These are phyloP conservation scores for Muricea muricata DNA, from an alignment of 92 coral and sea anemone genomes.

Conservation along the genomic window DNA sequence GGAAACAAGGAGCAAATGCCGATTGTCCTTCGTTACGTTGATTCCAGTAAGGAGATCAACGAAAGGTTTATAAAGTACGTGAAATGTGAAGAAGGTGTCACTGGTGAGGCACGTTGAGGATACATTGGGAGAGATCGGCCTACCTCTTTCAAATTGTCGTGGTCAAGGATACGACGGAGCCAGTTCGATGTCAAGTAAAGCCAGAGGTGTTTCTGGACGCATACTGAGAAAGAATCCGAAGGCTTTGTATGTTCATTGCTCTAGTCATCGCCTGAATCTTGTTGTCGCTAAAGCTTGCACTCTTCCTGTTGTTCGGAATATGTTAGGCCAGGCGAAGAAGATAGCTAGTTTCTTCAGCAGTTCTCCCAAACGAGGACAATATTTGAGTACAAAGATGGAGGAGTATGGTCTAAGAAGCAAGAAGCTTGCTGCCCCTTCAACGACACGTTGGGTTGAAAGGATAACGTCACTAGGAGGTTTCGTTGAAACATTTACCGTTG, in stretches of 20 bases:
- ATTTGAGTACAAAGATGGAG: neutral
- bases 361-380: neutral
- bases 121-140: neutral
- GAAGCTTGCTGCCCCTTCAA: neutral
- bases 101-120: neutral
- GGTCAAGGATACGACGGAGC: neutral
- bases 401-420: neutral
- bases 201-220: neutral
- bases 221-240: neutral
- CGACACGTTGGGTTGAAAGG: neutral
- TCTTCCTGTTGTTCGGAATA: slow-evolving; percentile 26
- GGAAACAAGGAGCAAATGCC: slow-evolving; percentile 48
- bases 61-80: slow-evolving; percentile 45
- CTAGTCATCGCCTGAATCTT: slow-evolving; percentile 37
- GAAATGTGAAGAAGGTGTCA: slow-evolving; percentile 46
- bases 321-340: slow-evolving; percentile 35
- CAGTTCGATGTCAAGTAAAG: neutral
- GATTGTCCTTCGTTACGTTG: slow-evolving; percentile 40
- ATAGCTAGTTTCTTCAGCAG: slow-evolving; percentile 34
- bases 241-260: neutral
- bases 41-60: slow-evolving; percentile 30
- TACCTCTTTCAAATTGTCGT: neutral
- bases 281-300: slow-evolving; percentile 26
- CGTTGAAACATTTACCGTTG: neutral
- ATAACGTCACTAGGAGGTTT: neutral